A percentile compares a stretch with the other conserved stretches of the same genome.
Conservation (phyloP, 1,140 invertebrate genomes). For the Amphibalanus amphitrite region DNA sequence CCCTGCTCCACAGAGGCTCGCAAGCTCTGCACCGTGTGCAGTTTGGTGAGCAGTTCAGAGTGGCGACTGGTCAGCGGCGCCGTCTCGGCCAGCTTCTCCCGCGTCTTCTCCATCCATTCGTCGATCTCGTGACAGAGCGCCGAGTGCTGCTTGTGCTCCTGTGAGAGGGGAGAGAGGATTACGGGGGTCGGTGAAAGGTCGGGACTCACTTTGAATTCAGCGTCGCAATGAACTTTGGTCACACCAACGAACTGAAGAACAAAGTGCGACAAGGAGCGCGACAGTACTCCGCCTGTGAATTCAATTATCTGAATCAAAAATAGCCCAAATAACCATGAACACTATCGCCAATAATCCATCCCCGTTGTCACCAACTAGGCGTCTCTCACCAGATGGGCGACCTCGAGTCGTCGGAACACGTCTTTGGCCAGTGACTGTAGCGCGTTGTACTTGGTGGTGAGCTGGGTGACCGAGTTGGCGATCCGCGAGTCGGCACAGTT, state of each 20-base stretch:
- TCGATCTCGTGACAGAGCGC: slow-evolving; percentile 75
- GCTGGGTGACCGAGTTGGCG: slow-evolving; percentile 79
- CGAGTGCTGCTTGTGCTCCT: slow-evolving; percentile 41
- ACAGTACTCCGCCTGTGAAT: no score
- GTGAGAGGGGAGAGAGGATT: slow-evolving; percentile 48
- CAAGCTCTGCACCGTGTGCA: slow-evolving; percentile 64
- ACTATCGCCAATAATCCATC: no score
- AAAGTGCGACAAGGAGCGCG: no score
- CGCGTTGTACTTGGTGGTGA: slow-evolving; percentile 85
- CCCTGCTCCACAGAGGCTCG: slow-evolving; percentile 73
- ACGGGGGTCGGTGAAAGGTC: no score
- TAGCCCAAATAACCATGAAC: no score
- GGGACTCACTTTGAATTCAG: no score
- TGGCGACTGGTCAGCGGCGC: slow-evolving; percentile 53
- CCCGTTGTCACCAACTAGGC: no score
- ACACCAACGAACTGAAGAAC: no score
- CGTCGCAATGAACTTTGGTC: no score
- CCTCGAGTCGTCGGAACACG: slow-evolving; percentile 70
- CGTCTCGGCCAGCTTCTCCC: slow-evolving; percentile 47
- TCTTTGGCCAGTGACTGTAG: slow-evolving; percentile 81
- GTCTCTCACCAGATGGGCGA: slow-evolving; percentile 22
- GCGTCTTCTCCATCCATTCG: slow-evolving; percentile 71
- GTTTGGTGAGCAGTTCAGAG: slow-evolving; percentile 60
- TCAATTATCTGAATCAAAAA: no score
- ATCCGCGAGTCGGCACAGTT: slow-evolving; percentile 83